A percentile compares a stretch with the other conserved stretches of the same genome.
Conservation (phyloP, 2,113 vertebrate genomes). For the Hirundichthys speculiger region DNA sequence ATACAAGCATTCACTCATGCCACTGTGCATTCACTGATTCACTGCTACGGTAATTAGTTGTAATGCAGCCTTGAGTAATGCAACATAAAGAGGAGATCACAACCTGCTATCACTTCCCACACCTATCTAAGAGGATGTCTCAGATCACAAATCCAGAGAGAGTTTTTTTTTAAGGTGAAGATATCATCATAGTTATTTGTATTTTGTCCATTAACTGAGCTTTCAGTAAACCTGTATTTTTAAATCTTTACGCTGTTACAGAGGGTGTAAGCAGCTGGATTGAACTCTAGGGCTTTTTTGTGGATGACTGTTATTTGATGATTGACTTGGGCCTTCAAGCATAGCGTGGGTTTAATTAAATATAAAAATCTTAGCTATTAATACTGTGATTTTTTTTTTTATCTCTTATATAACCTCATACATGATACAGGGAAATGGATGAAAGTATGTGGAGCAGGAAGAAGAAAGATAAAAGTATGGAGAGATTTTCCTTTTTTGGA, state of each 20-base stretch:
- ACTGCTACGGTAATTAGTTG: constrained; percentile 11
- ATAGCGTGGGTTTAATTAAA: constrained; percentile 50
- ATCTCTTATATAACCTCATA: constrained; percentile 39
- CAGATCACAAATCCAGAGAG: background rate
- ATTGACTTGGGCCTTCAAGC: constrained; percentile 45
- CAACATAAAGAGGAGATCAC: background rate
- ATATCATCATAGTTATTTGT: constrained; percentile 15
- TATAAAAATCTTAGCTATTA: constrained; percentile 55
- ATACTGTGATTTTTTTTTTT: constrained; percentile 38
- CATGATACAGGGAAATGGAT: constrained; percentile 24
- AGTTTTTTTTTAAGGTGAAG: constrained; percentile 2
- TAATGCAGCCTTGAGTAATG: constrained; percentile 4
- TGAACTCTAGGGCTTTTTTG: constrained; percentile 37
- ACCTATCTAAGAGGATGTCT: constrained; percentile 1
- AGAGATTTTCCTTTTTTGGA: constrained; percentile 19
- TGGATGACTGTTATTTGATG: constrained; percentile 24
- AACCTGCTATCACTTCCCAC: constrained; percentile 1
- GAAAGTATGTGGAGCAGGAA: constrained; percentile 27
- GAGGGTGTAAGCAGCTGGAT: constrained; percentile 8
- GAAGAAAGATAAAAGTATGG: constrained; percentile 44
- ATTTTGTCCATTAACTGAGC: constrained; percentile 23
- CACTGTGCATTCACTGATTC: background rate
- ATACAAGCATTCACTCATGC: constrained; percentile 7
- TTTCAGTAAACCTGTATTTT: constrained; percentile 3
- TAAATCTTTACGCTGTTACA: constrained; percentile 29